Base-by-base conservation (phyloP, 2,113 vertebrate species). In the Amazona vittata region DNA sequence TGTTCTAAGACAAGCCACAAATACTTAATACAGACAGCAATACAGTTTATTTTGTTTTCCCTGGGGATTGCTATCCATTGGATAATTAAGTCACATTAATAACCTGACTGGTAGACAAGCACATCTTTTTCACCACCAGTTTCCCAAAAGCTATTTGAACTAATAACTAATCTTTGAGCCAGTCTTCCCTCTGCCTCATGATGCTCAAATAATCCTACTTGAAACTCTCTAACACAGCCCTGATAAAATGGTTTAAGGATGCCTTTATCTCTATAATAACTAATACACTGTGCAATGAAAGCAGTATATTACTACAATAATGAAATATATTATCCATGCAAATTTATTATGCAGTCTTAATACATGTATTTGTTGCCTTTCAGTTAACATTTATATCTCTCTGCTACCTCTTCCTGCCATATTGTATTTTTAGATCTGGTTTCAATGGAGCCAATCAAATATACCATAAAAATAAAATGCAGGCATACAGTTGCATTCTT, bases 131-230 rank as follows among this genome's bases (percentile, higher is more conserved):
- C 68, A 89, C 49, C 75, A 86, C 33, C 64, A 82, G 59, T 39
- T 90, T 94, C 78, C 76, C 69, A n/a, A 88, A 91, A 92, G 67
- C 41, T n/a, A 20, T 93, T 90, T 90, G 68, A 83, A 83, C n/a
- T 74, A 82, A 90, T 29, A 47, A 82, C 74, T 67, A 41, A 74
- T 75, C 64, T 86, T 65, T 79, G 62, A 96, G 65, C 26, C 59
- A 92, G 26, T 44, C 39, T 77, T 86, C 43, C 43, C 11, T 16
- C 47, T 7, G 16, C 15, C 47, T 22, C 43, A 62, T 52, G 76
- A 86, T 29, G 59, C 41, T 77, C 19, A n/a, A 37, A 43, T 59
- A 94, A 95, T 92, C 77, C 35, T 44, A 55, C 62, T 25, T 75
- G 60, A 92, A 95, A 86, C 47, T 78, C 60, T 82, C 29, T 41